These are phyloP conservation scores for Iguana delicatissima DNA, from an alignment of 2,797 vertebrate species.

Conservation along the genomic window DNA sequence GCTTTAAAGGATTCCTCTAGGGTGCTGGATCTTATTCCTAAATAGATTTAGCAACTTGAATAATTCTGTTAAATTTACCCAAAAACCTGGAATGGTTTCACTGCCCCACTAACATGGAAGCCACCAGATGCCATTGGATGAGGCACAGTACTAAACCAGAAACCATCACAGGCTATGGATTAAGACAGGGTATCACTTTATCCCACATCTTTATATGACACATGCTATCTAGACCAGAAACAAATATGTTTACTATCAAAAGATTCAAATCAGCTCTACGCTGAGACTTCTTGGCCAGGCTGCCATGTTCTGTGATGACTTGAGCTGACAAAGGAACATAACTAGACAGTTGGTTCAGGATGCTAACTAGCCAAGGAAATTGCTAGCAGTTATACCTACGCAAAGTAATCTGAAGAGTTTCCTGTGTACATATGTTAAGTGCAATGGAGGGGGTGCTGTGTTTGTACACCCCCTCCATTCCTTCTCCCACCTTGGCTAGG, in stretches of 20 bases:
- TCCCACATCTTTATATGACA: not conserved
- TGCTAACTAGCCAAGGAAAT: slow-evolving; percentile 9
- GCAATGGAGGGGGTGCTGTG: not conserved
- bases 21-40: no score
- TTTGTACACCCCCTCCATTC: slow-evolving; percentile 23
- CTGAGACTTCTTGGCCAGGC: not conserved
- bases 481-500: slow-evolving; percentile 4
- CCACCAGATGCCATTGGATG: no score
- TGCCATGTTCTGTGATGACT: not conserved
- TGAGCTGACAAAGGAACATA: not conserved
- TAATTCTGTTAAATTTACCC: no score
- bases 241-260: not conserved
- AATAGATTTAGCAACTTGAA: no score
- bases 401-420: slow-evolving; percentile 9
- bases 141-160: no score
- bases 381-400: not conserved
- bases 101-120: no score
- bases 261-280: not conserved
- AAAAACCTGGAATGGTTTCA: no score
- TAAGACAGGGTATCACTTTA: not conserved
- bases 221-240: not conserved
- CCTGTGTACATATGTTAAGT: slow-evolving; percentile 9
- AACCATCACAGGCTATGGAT: no score
- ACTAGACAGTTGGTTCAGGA: not conserved
- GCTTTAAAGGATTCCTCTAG: no score